These are phyloP conservation scores for Macrochelys suwanniensis DNA, from an alignment of 2,797 vertebrate species.

Conservation along the genomic window DNA sequence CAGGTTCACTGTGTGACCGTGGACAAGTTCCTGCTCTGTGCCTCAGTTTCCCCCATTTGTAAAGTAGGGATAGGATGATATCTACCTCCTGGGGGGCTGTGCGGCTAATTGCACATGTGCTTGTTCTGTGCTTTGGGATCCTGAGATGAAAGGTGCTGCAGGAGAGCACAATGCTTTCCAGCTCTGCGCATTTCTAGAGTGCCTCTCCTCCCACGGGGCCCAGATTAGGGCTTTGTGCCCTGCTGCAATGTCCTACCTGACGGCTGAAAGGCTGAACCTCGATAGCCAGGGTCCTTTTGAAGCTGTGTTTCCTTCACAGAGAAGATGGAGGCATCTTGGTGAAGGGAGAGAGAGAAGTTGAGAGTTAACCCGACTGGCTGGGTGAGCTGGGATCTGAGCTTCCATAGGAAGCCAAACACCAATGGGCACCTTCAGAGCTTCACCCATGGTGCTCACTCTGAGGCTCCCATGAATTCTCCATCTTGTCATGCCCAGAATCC, in stretches of 20 bases:
- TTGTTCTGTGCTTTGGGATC: neutral
- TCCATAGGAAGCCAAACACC: neutral
- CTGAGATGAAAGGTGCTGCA: neutral
- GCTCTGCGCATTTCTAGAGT: neutral
- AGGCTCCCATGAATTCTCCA: fast-evolving
- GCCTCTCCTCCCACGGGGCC: neutral
- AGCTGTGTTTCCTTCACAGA: slow-evolving; percentile 93
- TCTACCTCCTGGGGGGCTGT: neutral
- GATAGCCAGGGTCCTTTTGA: slow-evolving; percentile 93
- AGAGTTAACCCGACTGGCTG: neutral
- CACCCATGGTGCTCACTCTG: neutral
- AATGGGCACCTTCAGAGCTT: fast-evolving
- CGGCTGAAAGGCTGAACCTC: slow-evolving; percentile 92
- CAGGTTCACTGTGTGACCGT: neutral
- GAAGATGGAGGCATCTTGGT: slow-evolving; percentile 91
- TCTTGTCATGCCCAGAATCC: neutral
- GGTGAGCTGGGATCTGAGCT: neutral
- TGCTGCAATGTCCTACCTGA: slow-evolving; percentile 82
- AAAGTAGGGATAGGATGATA: neutral
- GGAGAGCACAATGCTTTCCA: neutral
- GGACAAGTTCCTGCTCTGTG: neutral
- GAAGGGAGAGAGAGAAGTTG: neutral
- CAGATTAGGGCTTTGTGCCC: fast-evolving
- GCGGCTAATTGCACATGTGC: neutral
- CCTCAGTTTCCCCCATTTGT: neutral